These are phyloP conservation scores for Mycteria americana DNA, from an alignment of 2,797 vertebrate genomes.

Conservation along the genomic window DNA sequence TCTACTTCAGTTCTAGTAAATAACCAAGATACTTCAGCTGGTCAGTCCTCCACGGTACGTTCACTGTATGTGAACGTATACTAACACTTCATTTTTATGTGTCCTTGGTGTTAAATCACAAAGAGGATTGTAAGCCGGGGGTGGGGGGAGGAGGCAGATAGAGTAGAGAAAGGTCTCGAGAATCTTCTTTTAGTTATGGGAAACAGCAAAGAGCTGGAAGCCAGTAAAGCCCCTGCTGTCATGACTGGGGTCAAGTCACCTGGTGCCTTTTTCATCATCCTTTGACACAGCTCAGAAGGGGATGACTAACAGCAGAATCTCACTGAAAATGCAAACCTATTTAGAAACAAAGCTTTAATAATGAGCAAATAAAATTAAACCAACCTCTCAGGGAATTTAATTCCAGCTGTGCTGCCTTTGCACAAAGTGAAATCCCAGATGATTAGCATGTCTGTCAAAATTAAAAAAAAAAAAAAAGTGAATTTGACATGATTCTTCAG, in stretches of 20 bases:
- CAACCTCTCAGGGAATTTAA: not conserved
- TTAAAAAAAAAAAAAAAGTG: not conserved
- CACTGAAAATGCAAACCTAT: not conserved
- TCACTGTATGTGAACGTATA: not conserved
- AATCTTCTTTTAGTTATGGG: not conserved
- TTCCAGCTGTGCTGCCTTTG: not conserved
- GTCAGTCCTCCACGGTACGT: not conserved
- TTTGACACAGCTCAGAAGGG: not conserved
- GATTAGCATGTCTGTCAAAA: not conserved
- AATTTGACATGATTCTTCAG: not conserved
- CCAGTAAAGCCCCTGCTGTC: not conserved
- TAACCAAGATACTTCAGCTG: not conserved
- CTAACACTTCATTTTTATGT: not conserved
- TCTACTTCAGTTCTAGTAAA: not conserved
- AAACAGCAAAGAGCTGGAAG: not conserved
- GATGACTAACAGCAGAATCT: not conserved
- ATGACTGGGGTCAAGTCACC: not conserved
- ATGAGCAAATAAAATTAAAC: not conserved
- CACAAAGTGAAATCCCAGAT: not conserved
- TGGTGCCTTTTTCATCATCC: not conserved
- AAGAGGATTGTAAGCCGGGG: not conserved
- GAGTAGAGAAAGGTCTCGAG: not conserved
- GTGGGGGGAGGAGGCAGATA: fast-evolving
- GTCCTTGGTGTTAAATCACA: not conserved
- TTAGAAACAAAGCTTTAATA: not conserved